phyloP scores from a whole-genome alignment of 2,888 invertebrate species.

The Acutogordius australiensis region DNA sequence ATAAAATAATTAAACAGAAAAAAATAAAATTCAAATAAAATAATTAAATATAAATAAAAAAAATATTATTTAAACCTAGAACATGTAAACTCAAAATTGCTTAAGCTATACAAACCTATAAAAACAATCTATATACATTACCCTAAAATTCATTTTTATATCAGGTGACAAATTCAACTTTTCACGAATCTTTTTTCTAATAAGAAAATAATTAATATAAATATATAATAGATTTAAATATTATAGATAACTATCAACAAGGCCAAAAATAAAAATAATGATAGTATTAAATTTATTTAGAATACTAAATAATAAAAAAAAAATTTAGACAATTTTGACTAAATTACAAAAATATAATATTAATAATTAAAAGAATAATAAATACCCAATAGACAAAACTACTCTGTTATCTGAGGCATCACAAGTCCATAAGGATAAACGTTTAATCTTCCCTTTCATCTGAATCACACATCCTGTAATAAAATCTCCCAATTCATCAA shows the following conservation, averaged over 20 bases:
- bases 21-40: no score
- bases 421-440: background rate
- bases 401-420: background rate
- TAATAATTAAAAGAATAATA: background rate
- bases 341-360: background rate
- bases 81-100: no score
- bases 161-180: background rate
- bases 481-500: slow-evolving; percentile 8
- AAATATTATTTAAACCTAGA: no score
- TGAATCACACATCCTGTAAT: background rate
- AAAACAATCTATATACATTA: background rate
- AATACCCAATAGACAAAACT: background rate
- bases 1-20: no score
- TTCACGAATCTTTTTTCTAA: slow-evolving; percentile 1
- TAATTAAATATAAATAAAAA: no score
- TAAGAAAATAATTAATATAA: no score
- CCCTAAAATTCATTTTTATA: background rate
- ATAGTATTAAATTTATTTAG: background rate
- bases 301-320: background rate
- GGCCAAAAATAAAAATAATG: no score
- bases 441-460: background rate
- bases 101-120: no score
- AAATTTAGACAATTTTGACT: background rate
- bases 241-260: no score
- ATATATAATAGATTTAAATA: no score